These are phyloP conservation scores for Otis tarda DNA, from an alignment of 2,113 vertebrate genomes.

Conservation along the genomic window DNA sequence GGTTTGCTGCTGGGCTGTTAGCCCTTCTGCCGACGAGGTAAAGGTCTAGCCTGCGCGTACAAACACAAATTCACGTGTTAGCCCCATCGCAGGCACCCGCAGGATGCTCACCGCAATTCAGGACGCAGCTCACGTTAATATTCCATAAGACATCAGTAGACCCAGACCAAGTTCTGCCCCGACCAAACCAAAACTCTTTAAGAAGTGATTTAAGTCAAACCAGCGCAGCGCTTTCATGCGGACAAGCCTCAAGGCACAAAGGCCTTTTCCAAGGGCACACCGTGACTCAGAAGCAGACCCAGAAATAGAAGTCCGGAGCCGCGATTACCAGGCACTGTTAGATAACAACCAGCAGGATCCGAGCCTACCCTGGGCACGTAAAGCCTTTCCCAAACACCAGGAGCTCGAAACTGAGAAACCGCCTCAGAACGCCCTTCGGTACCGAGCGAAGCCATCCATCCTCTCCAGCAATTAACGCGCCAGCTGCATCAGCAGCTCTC, in stretches of 20 bases:
- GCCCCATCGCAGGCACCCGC: neutral
- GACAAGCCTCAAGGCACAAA: constrained; percentile 17
- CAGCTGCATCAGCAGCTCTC: neutral
- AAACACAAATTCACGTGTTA: neutral
- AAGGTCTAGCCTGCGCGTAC: rapidly evolving
- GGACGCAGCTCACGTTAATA: neutral
- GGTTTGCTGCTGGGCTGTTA: neutral
- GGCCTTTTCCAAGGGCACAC: constrained; percentile 43
- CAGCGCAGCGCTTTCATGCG: neutral
- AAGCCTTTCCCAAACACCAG: neutral
- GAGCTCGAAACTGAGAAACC: neutral
- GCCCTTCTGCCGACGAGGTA: neutral
- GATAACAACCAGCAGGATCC: neutral
- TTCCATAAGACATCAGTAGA: rapidly evolving
- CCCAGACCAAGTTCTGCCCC: neutral
- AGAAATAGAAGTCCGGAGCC: neutral
- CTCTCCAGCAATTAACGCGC: rapidly evolving
- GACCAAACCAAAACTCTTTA: neutral
- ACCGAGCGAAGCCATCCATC: neutral
- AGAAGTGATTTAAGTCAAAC: neutral
- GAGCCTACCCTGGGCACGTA: neutral
- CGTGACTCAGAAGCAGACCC: constrained; percentile 2
- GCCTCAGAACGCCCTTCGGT: rapidly evolving
- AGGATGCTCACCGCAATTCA: neutral
- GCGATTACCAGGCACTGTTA: neutral